phyloP scores from a whole-genome alignment of 2,888 invertebrate genomes.

The Epinotia brunnichana region DNA sequence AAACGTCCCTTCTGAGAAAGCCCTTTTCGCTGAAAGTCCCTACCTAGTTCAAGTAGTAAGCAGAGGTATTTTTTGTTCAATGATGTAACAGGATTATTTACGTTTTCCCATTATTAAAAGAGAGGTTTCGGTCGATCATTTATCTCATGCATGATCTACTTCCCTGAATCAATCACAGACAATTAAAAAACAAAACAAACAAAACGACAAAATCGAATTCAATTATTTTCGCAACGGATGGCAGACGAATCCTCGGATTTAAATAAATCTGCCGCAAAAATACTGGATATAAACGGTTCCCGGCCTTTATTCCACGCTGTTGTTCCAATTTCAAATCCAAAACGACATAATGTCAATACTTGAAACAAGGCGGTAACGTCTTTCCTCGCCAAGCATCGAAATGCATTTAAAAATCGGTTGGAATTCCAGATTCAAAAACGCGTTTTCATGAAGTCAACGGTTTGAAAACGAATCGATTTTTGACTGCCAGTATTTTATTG shows the following conservation, averaged over 20 bases:
- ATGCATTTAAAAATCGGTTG: neutral
- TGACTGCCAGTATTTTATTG: neutral
- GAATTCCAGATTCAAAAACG: neutral
- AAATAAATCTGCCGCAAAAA: conserved; percentile 34
- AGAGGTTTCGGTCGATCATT: too few relatives aligned
- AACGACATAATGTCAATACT: neutral
- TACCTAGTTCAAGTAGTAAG: too few relatives aligned
- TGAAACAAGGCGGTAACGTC: neutral
- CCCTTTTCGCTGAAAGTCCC: too few relatives aligned
- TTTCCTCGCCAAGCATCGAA: neutral
- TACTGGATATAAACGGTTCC: conserved; percentile 26
- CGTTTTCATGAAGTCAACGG: conserved; percentile 6
- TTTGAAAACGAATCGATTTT: conserved; percentile 2
- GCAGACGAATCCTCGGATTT: conserved; percentile 25
- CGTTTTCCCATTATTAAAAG: too few relatives aligned
- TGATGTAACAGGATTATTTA: too few relatives aligned
- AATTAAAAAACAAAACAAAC: conserved; percentile 20
- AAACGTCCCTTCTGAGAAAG: too few relatives aligned
- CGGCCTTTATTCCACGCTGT: conserved; percentile 2
- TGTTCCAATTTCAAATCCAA: neutral
- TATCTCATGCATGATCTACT: too few relatives aligned
- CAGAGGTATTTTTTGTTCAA: too few relatives aligned
- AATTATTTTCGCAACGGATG: conserved; percentile 14
- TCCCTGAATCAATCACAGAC: neutral
- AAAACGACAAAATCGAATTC: conserved; percentile 13